Base-by-base conservation (phyloP, 2,797 vertebrate species). In the Synanceia verrucosa region DNA sequence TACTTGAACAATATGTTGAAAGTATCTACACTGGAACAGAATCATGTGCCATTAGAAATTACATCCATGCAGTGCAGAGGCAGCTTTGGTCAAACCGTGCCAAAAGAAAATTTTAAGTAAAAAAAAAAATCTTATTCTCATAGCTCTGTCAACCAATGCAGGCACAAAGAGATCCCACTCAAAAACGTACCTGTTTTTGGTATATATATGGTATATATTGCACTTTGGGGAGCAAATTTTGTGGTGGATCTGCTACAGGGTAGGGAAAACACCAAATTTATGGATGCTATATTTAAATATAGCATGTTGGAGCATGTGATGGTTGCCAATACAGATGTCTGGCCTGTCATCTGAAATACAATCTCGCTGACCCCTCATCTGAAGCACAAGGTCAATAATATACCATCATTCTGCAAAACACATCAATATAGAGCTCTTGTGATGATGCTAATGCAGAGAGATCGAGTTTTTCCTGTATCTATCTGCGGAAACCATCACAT, bases 401-500 rank as follows among this genome's bases (percentile, higher is more conserved):
- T 23, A 28, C 26, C 5, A 4, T 58, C 33, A 8, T 50, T 51
- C 36, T 51, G 53, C 50, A 21, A 61, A 52, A 59, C 63, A 37
- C 19, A 63, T 10, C 7, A 23, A 9, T 14, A 24, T 12, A 46
- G 28, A 16, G 19, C 62, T 65, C 12, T 34, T 65, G 59, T 76
- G 41, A 79, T 77, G 7, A 71, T 28, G 16, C 37, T 37, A 60
- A 70, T 60, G 33, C 26, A 69, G 67, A 59, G 43, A 64, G 12
- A 56, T 16, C n/a, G 6, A 62, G 41, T 37, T 47, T 68, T n/a
- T n/a, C n/a, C 29, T 52, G 13, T 26, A 14, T 50, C 65, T 47
- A 57, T 43, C 16, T 8, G 29, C 34, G 34, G 57, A 21, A 39
- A 66, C 59, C 23, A 65, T 70, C 23, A 73, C 37, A 76, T 28